These are phyloP conservation scores for Atopsyche davidsoni DNA, from an alignment of 1,140 invertebrate species.

Conservation along the genomic window DNA sequence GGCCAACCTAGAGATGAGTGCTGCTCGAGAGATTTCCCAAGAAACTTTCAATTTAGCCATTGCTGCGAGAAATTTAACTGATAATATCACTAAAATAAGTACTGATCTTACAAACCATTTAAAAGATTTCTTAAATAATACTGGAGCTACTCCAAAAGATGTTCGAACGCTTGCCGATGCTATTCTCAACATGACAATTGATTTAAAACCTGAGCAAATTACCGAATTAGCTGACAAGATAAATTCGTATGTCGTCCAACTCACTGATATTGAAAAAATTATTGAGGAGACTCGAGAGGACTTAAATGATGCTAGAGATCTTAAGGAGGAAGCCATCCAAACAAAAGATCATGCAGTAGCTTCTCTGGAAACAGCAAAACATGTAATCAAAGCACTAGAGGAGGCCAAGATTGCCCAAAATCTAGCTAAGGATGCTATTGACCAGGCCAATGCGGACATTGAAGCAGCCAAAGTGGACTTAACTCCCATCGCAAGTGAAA, in stretches of 20 bases:
- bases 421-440: constrained; percentile 70
- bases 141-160: constrained; percentile 72
- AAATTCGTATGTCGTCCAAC: constrained; percentile 73
- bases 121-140: constrained; percentile 66
- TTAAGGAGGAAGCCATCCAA: constrained; percentile 70
- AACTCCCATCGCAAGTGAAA: constrained; percentile 57
- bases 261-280: constrained; percentile 87
- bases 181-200: constrained; percentile 57
- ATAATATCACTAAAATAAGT: constrained; percentile 48
- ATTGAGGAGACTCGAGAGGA: constrained; percentile 78
- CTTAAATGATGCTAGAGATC: constrained; percentile 61
- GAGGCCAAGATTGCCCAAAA: constrained; percentile 72
- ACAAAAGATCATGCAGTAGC: constrained; percentile 64
- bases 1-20: constrained; percentile 51
- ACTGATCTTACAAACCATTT: constrained; percentile 60
- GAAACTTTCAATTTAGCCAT: constrained; percentile 44
- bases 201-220: constrained; percentile 78
- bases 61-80: constrained; percentile 45
- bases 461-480: constrained; percentile 68
- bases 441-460: constrained; percentile 75
- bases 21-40: constrained; percentile 47
- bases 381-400: constrained; percentile 51
- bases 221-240: constrained; percentile 75
- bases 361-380: constrained; percentile 52
- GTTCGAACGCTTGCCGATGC: constrained; percentile 72